Base-by-base conservation (phyloP, 2,113 vertebrate genomes). In the Ivindomyrus marchei region DNA sequence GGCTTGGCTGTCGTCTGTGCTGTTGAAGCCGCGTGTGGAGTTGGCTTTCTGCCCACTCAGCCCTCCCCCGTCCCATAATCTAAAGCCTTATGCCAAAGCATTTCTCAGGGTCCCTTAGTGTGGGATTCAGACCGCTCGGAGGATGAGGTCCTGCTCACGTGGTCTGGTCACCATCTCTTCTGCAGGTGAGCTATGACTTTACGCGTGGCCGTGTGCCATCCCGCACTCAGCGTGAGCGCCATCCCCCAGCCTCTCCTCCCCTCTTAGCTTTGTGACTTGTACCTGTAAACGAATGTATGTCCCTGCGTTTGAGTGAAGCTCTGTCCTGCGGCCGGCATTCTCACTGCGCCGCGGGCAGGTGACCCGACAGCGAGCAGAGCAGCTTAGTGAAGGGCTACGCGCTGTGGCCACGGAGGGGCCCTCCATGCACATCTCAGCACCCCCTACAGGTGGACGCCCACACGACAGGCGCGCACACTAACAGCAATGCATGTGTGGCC, bases 51-150 rank as follows among this genome's bases (percentile, higher is more conserved):
- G 31, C 31, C 19, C 19, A 19, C 19, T 42, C 42, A 83, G 83
- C 39, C 9, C 24, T 46, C 17, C 45, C 45, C 49, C 24, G 15
- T 36, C 27, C 50, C n/a, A 21, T 85, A 24, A 87, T 53, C 50
- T 87, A 53, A 87, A 87, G 85, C 85, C 85, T 87, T 87, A 87
- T 87, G 85, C 85, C 50, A 87, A 87, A 87, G 85, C 85, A 56
- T 87, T 87, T 87, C 85, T 87, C 85, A 87, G 85, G 85, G 85
- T 87, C 85, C 85, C 50, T 53, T 36, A n/a, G 39, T 36, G n/a
- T 87, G 47, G 85, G 85, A 56, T 87, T 87, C 85, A 53, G 49
- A 52, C 27, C 4, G 49, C 6, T 86, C 24, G 11, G 27, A 87
- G 49, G 21, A 85, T 21, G 39, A 46, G 83, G 27, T 85, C 85